Percentiles rank a stretch among this genome's conserved stretches.
Conservation (phyloP, 92 coral and sea anemone species). For the Montipora capitata region DNA sequence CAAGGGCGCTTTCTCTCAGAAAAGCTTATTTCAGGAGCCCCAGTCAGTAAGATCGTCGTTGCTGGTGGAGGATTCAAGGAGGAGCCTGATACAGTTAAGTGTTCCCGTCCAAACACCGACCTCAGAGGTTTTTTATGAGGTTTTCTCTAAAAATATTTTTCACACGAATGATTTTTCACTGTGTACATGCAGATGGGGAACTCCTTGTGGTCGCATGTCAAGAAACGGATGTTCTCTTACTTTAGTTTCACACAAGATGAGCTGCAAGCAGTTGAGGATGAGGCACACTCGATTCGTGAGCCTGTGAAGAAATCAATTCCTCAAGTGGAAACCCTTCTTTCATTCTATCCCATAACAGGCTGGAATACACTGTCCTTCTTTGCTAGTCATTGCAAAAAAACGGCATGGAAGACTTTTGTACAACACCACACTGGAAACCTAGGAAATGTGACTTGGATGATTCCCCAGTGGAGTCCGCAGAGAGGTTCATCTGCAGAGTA, state of each 20-base stretch:
- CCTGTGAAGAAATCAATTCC: background rate
- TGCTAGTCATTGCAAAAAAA: no score
- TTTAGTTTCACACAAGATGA: background rate
- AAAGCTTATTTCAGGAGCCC: no score
- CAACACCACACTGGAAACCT: conserved; percentile 54
- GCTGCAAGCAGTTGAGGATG: background rate
- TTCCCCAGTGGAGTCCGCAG: conserved; percentile 22
- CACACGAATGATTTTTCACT: background rate
- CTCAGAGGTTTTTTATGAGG: no score
- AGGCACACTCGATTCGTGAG: background rate
- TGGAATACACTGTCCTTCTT: conserved; percentile 62
- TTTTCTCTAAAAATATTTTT: no score
- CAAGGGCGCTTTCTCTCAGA: no score
- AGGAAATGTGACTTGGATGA: conserved; percentile 45
- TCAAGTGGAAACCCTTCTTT: background rate
- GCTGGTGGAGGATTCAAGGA: no score
- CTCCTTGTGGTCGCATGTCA: background rate
- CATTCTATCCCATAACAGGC: conserved; percentile 65
- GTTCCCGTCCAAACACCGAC: no score
- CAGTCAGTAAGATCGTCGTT: no score
- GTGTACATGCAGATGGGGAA: conserved; percentile 3
- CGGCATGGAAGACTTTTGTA: no score
- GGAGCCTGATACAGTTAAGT: no score
- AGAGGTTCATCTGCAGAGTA: conserved; percentile 56
- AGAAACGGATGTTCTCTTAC: background rate